A percentile compares a stretch with the other conserved stretches of the same genome.
Conservation (phyloP, 2,113 vertebrate genomes). For the Beaufortia kweichowensis region DNA sequence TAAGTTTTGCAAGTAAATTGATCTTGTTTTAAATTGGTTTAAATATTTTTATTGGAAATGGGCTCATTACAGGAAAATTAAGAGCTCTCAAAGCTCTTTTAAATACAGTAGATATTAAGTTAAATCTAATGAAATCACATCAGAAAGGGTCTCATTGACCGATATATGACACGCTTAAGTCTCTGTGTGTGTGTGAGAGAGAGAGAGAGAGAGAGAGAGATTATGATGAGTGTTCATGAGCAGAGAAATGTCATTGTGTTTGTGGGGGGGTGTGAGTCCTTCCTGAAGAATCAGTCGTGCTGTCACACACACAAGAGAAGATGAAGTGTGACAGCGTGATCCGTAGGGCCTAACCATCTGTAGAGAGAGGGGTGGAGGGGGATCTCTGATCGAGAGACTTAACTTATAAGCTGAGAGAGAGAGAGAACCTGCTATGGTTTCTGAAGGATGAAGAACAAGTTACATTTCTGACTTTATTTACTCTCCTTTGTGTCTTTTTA, state of each 20-base stretch:
- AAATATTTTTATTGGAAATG: too few species aligned
- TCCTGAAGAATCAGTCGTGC: constrained; percentile 81
- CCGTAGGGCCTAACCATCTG: constrained; percentile 85
- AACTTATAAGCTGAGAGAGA: constrained; percentile 43
- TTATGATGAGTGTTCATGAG: too few species aligned
- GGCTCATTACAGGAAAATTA: too few species aligned
- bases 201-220: constrained; percentile 12
- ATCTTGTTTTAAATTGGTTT: too few species aligned
- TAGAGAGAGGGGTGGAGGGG: constrained; percentile 36
- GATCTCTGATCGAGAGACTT: background rate
- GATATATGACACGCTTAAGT: background rate
- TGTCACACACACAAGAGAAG: constrained; percentile 77
- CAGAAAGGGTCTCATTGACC: background rate
- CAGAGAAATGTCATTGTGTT: constrained; percentile 81
- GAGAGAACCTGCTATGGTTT: constrained; percentile 16
- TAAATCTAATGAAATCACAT: background rate
- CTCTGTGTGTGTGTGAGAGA: background rate
- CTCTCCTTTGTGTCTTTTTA: background rate
- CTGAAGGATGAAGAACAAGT: background rate
- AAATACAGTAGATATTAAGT: too few species aligned
- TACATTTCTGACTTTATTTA: background rate
- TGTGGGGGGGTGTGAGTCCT: constrained; percentile 76
- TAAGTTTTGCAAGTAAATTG: too few species aligned
- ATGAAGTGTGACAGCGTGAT: constrained; percentile 85
- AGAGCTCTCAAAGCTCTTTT: too few species aligned